A percentile compares a stretch with the other conserved stretches of the same genome.
Evolutionary conservation across 92 coral and sea anemone species (phyloP).

Genomic region (Isaurus tuberculatus): DNA sequence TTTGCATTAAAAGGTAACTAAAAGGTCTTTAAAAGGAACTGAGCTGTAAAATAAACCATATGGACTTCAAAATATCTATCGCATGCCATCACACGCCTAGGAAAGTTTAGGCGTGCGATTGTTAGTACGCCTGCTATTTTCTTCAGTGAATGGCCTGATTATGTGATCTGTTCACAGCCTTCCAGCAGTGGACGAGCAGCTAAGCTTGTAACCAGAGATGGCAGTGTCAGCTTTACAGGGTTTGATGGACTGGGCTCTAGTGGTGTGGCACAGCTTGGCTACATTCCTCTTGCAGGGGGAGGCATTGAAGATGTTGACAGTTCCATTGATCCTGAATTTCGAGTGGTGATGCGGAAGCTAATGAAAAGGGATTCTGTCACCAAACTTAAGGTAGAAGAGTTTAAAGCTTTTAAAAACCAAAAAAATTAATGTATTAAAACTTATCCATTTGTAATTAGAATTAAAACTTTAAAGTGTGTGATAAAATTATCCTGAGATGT

Average conservation of each 20-base stretch:
- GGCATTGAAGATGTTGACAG: constrained; percentile 75
- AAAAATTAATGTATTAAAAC: background rate
- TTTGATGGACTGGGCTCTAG: constrained; percentile 75
- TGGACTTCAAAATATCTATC: no score
- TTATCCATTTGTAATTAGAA: no score
- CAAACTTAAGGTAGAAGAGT: constrained; percentile 75
- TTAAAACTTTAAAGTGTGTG: no score
- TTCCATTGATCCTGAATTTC: constrained; percentile 84
- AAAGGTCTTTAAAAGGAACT: no score
- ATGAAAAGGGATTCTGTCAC: constrained; percentile 94
- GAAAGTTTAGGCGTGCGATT: no score
- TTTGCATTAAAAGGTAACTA: no score
- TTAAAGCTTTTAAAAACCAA: background rate
- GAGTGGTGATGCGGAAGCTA: constrained; percentile 92
- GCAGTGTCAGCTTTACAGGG: constrained; percentile 90
- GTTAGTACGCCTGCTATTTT: no score
- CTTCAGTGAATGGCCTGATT: no score
- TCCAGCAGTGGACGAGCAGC: constrained; percentile 99
- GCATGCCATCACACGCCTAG: no score
- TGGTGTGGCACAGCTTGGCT: constrained; percentile 81
- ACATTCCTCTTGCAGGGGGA: constrained; percentile 84
- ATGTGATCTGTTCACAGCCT: constrained; percentile 72
- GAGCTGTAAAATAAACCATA: no score
- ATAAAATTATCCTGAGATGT: no score
- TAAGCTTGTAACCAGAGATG: constrained; percentile 84